Evolutionary conservation across 1,140 invertebrate species (phyloP), one percentile per base, ranked within the genome.

Genomic region (Steinernema khuongi): DNA sequence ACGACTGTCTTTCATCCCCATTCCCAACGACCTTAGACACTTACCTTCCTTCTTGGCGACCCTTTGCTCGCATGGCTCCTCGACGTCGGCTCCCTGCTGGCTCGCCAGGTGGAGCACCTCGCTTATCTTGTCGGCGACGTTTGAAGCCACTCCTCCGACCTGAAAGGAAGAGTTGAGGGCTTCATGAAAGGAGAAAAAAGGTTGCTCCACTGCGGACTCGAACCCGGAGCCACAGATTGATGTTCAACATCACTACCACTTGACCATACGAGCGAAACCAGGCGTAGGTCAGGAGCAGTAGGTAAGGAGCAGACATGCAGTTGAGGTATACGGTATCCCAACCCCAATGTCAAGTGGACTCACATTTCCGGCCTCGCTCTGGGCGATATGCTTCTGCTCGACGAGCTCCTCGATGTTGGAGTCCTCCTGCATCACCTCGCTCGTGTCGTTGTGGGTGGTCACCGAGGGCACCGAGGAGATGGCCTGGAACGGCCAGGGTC

Each of bases 371-470:
- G 50, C 14, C 26, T 60, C 7, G 19, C 26, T 60, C 22, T 60
- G 50, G 7, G 22, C 50, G 11, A 60, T n/a, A 41, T 41, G 36
- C 36, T 41, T 60, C 50, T 7, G 50, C 50, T 60, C 50, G 14
- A 60, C 26, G 7, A 60, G 7, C 26, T 14, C 50, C 19, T 60
- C 50, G 50, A 60, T 60, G 11, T 60, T 11, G 14, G 50, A 60
- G 26, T 60, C 50, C 50, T 60, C 50, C 50, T 60, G 50, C 50
- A 60, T 60, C 50, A 60, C 50, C 50, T 60, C 50, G 50, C 50
- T 60, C 14, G 19, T 60, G 50, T 60, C 50, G 19, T 60, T 60
- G 50, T 60, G 50, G 14, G 26, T 60, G 14, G 50, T 60, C 7
- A 22, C 50, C 50, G 50, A 60, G 22, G 50, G 50, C 4, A 60